phyloP scores from a whole-genome alignment of 2,113 vertebrate species.

The Dasyurus viverrinus region DNA sequence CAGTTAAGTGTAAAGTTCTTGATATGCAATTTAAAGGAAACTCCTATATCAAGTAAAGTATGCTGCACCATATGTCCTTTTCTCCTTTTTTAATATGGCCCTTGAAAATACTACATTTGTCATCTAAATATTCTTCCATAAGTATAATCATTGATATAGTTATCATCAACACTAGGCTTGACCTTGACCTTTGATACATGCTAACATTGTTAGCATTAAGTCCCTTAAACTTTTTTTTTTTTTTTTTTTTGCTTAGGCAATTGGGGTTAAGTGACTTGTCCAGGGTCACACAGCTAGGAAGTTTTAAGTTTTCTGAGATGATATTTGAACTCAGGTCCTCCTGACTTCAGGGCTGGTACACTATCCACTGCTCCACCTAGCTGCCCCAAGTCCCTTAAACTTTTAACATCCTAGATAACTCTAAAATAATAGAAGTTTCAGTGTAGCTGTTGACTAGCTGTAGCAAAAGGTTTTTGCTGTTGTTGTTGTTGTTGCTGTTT shows the following conservation, averaged over 20 bases:
- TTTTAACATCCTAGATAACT: neutral
- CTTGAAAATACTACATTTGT: neutral
- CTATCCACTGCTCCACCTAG: too few relatives aligned
- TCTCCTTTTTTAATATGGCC: constrained; percentile 1
- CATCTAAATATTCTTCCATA: neutral
- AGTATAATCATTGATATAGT: neutral
- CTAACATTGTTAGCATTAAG: neutral
- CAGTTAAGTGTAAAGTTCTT: neutral
- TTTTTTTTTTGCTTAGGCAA: too few relatives aligned
- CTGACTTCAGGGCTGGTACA: too few relatives aligned
- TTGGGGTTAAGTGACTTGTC: too few relatives aligned
- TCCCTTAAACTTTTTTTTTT: neutral
- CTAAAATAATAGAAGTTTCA: neutral
- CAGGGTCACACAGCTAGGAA: too few relatives aligned
- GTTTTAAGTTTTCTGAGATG: too few relatives aligned
- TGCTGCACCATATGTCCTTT: constrained; percentile 33
- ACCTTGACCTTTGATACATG: neutral
- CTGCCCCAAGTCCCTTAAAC: neutral
- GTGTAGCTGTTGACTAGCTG: neutral
- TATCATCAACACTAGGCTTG: neutral
- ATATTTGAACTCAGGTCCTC: too few relatives aligned
- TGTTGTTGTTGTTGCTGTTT: too few relatives aligned
- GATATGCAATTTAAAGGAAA: constrained; percentile 5
- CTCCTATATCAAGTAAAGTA: constrained; percentile 19
- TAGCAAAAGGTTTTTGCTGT: neutral